Conservation (phyloP, 2,797 vertebrate genomes). For the Micrastur ruficollis region DNA sequence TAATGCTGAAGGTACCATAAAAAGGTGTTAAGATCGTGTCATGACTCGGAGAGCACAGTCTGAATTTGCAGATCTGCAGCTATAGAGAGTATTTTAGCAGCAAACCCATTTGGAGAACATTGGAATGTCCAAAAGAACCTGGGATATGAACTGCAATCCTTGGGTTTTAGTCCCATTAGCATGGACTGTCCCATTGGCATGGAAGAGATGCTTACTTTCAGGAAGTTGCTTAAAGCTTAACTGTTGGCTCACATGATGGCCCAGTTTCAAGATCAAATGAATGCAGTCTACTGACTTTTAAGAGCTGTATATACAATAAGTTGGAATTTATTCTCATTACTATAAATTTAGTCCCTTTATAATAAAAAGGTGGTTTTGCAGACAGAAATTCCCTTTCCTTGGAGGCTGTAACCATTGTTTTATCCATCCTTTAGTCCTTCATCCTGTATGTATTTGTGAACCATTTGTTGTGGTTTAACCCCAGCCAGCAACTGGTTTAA, state of each 20-base stretch:
- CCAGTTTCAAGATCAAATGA: not conserved
- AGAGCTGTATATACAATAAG: not conserved
- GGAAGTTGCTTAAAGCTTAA: not conserved
- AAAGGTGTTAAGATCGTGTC: not conserved
- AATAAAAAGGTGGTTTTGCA: not conserved
- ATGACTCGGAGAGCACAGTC: not conserved
- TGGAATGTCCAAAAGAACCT: not conserved
- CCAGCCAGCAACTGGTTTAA: no score
- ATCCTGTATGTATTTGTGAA: not conserved
- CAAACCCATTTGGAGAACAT: not conserved
- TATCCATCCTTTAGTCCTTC: not conserved
- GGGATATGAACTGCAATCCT: not conserved
- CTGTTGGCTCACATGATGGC: not conserved
- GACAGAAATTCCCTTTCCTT: not conserved
- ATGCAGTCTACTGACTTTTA: not conserved
- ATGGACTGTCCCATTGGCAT: not conserved
- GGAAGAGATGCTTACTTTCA: not conserved
- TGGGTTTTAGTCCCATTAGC: not conserved
- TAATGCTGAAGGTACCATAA: not conserved
- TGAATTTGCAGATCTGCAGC: not conserved
- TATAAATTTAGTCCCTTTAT: not conserved
- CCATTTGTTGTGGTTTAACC: not conserved
- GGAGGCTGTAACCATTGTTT: not conserved
- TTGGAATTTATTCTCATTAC: not conserved
- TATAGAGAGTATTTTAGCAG: not conserved